Conservation (phyloP, 2,113 vertebrate genomes). For the Podilymbus podiceps region DNA sequence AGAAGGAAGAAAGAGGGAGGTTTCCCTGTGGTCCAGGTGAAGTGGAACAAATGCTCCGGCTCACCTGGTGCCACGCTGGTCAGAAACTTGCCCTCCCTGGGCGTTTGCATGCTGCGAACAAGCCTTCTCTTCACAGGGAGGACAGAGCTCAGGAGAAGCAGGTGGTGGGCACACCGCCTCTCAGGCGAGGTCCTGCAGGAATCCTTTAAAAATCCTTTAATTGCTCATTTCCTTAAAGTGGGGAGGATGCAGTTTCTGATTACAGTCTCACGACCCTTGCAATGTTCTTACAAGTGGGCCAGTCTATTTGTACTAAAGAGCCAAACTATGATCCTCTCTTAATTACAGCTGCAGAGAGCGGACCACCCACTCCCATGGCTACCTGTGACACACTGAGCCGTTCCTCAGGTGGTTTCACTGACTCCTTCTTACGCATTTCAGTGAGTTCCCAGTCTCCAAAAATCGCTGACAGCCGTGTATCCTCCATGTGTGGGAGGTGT, state of each 20-base stretch:
- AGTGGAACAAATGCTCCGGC: background rate
- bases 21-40: background rate
- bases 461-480: background rate
- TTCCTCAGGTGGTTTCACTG: background rate
- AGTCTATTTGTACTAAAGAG: background rate
- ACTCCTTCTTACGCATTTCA: background rate
- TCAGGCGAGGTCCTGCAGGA: background rate
- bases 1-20: background rate
- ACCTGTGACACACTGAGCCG: background rate
- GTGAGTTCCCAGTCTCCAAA: background rate
- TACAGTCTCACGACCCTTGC: background rate
- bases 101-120: background rate
- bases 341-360: background rate
- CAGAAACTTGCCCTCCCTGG: background rate
- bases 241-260: background rate
- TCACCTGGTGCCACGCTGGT: fast-evolving
- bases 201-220: background rate
- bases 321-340: background rate
- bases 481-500: background rate
- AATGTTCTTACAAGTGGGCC: background rate
- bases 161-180: background rate
- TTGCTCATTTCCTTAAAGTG: background rate
- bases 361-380: background rate
- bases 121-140: background rate
- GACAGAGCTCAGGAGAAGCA: background rate